Base-by-base conservation (phyloP, 2,797 vertebrate species). In the Hyperoplus immaculatus region DNA sequence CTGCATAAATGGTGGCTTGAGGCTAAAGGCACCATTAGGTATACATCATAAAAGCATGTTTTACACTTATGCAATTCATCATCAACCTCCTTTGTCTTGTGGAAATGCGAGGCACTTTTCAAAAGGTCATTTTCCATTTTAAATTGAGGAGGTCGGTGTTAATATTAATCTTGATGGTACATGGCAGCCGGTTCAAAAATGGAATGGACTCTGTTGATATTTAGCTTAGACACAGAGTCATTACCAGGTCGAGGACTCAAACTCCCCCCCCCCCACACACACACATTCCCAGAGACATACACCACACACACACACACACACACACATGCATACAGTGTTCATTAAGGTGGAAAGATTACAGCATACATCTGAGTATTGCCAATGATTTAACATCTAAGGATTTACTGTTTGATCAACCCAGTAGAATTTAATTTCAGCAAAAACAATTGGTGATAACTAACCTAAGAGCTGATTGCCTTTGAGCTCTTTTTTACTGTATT, bases 61-160 rank as follows among this genome's bases (percentile, higher is more conserved):
- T 57, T 10, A 51, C 47, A 9, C 21, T 70, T 67, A 6, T 67
- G 61, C 45, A 65, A 81, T 86, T 77, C 50, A 77, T 86, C 78
- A 70, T 56, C 36, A 50, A 36, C 53, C 47, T 70, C 55, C 84
- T 76, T 73, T 81, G 79, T 67, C 63, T 62, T 12, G 42, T 66
- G 51, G 70, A 76, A 82, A 78, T 3, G 13, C 57, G 50, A 69
- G 49, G 45, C 67, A 39, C 59, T 85, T 49, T 80, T 29, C 29
- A 56, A 91, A 90, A 90, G 89, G 87, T 91, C 60, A 83, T 85
- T 77, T 77, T 80, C 62, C 59, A 55, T 59, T 78, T 29, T 69
- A 80, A 67, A 81, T 61, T 69, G 71, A 81, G 64, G 67, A 69
- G 61, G 53, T 50, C 60, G 76, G 45, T 29, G 62, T 60, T 85